These are phyloP conservation scores for Muscicapa striata DNA, from an alignment of 2,797 vertebrate genomes.

Conservation along the genomic window DNA sequence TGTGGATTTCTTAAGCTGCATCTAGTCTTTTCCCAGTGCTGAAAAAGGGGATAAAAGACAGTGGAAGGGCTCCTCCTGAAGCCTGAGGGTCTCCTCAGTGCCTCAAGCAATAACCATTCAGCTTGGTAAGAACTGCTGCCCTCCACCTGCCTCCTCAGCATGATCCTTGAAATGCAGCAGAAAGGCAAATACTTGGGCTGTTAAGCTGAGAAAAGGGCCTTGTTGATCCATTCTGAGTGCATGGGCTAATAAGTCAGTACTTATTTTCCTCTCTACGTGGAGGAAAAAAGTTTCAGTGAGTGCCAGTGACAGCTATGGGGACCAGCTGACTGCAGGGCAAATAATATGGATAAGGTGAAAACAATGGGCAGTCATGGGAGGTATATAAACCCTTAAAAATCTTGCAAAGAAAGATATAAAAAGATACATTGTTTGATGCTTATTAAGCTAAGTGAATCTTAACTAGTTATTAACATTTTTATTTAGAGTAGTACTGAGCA, in stretches of 20 bases:
- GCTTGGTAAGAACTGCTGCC: background rate
- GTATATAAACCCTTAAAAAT: background rate
- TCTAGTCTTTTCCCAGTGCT: background rate
- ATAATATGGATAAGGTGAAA: background rate
- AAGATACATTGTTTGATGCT: background rate
- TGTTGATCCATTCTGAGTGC: background rate
- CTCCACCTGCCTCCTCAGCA: background rate
- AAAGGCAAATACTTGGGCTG: background rate
- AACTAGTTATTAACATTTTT: background rate
- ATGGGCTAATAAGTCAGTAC: background rate
- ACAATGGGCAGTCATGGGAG: background rate
- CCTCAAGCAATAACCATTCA: background rate
- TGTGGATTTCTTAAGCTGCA: background rate
- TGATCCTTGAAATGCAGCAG: background rate
- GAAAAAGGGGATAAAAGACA: background rate
- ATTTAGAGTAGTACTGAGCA: background rate
- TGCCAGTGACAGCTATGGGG: background rate
- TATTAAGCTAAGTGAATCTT: background rate
- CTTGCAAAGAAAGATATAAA: background rate
- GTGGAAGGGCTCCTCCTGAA: background rate
- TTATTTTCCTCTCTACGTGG: background rate
- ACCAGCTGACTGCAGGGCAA: background rate
- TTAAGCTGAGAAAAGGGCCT: background rate
- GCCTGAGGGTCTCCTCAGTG: background rate
- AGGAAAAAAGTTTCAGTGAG: background rate